Conservation (phyloP, 2,888 invertebrate genomes). For the Coelopa pilipes region DNA sequence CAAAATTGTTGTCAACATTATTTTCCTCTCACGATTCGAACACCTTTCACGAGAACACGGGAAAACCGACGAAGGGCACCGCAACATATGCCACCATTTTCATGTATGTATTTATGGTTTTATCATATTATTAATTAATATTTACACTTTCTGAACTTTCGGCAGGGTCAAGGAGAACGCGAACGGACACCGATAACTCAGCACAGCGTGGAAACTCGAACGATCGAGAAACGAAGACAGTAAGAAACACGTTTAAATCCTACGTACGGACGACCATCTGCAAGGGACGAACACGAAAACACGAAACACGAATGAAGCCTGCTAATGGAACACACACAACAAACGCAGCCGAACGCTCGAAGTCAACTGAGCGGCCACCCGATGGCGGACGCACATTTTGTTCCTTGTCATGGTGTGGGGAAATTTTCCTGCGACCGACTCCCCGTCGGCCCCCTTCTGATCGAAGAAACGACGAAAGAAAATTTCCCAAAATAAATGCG, state of each 20-base stretch:
- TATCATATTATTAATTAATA: too few species aligned
- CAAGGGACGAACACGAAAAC: not conserved
- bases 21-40: not conserved
- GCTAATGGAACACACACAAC: not conserved
- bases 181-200: too few species aligned
- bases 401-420: not conserved
- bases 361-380: constrained; percentile 27
- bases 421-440: not conserved
- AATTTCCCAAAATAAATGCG: constrained; percentile 21
- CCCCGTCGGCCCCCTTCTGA: not conserved
- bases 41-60: not conserved
- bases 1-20: not conserved
- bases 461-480: not conserved
- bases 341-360: constrained; percentile 26
- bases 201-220: too few species aligned
- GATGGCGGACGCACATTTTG: constrained; percentile 11
- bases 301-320: too few species aligned
- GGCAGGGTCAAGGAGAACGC: too few species aligned
- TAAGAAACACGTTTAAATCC: not conserved
- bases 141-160: too few species aligned
- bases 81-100: constrained; percentile 14
- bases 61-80: not conserved
- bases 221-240: not conserved
- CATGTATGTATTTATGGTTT: not conserved
- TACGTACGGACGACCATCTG: not conserved